Conservation (phyloP, 2,797 vertebrate species). For the Miichthys miiuy region DNA sequence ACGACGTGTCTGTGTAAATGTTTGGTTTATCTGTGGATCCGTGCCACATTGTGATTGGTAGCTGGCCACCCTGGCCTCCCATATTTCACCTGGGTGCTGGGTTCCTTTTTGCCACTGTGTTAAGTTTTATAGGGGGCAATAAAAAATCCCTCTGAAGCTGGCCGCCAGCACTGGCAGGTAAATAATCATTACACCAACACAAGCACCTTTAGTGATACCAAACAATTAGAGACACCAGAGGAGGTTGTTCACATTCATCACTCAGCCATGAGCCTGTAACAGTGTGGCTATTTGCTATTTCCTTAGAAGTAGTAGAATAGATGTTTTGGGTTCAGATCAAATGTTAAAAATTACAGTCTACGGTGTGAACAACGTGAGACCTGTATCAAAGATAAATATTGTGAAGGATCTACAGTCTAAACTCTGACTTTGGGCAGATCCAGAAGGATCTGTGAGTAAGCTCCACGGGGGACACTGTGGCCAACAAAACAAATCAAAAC, state of each 20-base stretch:
- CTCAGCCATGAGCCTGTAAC: conserved; percentile 24
- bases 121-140: conserved; percentile 48
- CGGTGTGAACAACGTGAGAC: conserved; percentile 35
- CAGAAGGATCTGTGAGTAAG: conserved; percentile 24
- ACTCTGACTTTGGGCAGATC: conserved; percentile 32
- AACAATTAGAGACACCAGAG: conserved; percentile 32
- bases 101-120: conserved; percentile 7
- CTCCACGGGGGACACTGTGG: not conserved
- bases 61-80: not conserved
- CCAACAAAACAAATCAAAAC: conserved; percentile 41
- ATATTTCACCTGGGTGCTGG: conserved; percentile 45
- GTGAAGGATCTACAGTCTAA: conserved; percentile 19
- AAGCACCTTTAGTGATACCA: conserved; percentile 21
- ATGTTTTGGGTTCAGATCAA: conserved; percentile 29
- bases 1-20: conserved; percentile 4
- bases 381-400: conserved; percentile 41
- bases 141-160: conserved; percentile 31
- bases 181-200: conserved; percentile 39
- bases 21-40: conserved; percentile 9
- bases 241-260: conserved; percentile 34
- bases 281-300: conserved; percentile 25
- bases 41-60: conserved; percentile 32
- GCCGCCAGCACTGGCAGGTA: conserved; percentile 8
- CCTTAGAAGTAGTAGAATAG: conserved; percentile 16
- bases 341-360: conserved; percentile 38